phyloP scores from a whole-genome alignment of 92 coral and sea anemone genomes.

The Scolanthus callimorphus region DNA sequence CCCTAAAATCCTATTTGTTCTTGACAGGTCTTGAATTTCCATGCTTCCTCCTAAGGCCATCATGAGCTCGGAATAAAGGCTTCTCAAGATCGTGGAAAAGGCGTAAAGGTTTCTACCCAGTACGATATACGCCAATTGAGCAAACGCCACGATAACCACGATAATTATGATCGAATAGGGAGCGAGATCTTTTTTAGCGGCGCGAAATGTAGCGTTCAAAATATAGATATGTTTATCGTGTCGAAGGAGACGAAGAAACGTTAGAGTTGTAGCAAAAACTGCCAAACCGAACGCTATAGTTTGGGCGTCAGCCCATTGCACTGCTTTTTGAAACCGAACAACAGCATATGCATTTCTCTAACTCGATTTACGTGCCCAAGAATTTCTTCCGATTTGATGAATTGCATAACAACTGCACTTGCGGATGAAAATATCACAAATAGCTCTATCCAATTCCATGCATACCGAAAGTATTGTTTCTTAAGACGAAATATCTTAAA shows the following conservation, averaged over 20 bases:
- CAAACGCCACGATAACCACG: slow-evolving; percentile 30
- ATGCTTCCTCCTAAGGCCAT: slow-evolving; percentile 40
- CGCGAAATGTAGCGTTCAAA: slow-evolving; percentile 19
- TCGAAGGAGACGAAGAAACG: slow-evolving; percentile 48
- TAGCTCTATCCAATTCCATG: slow-evolving; percentile 26
- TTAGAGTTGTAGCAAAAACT: slow-evolving; percentile 42
- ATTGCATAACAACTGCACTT: slow-evolving; percentile 19
- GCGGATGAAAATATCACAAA: slow-evolving; percentile 15
- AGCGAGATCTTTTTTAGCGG: slow-evolving; percentile 15
- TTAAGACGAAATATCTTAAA: slow-evolving; percentile 20
- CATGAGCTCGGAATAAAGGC: slow-evolving; percentile 32
- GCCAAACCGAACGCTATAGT: slow-evolving; percentile 31
- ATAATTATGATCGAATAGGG: slow-evolving; percentile 28
- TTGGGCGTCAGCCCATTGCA: slow-evolving; percentile 56
- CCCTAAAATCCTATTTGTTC: slow-evolving; percentile 29
- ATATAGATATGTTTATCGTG: slow-evolving; percentile 31
- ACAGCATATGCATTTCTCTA: slow-evolving; percentile 27
- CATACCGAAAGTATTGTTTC: slow-evolving; percentile 15
- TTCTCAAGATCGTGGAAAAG: slow-evolving; percentile 18
- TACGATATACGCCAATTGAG: slow-evolving; percentile 33
- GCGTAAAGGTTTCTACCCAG: slow-evolving; percentile 22
- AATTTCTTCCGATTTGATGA: slow-evolving; percentile 13
- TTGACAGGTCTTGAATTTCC: slow-evolving; percentile 16
- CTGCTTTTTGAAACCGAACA: slow-evolving; percentile 39
- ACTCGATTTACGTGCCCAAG: slow-evolving; percentile 14